Base-by-base conservation (phyloP, 2,888 invertebrate species). In the Pecten maximus region DNA sequence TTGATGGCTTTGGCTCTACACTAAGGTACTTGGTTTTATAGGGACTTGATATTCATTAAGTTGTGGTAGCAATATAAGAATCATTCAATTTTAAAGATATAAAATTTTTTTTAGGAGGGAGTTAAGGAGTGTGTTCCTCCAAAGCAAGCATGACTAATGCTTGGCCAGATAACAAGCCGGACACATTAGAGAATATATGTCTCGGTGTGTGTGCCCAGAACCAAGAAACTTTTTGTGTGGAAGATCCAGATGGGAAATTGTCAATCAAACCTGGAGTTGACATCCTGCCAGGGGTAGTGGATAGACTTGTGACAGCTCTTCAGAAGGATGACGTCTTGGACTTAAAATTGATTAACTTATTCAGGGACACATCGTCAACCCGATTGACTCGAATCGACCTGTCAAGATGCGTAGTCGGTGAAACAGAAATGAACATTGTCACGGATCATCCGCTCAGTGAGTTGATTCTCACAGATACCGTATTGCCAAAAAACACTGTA, bases 401-500 rank as follows among this genome's bases (percentile, higher is more conserved):
- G 39, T 91, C 44, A 87, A 86, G 87, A 87, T 40, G 60, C 40
- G 10, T 39, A 12, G 10, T 44, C 0, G 23, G 40, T 40, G 87
- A 87, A 12, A 97, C 97, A 92, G 98, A 98, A 91, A 97, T 99
- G 88, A 97, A 97, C 93, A 97, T 97, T 89, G 97, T 99, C 28
- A 97, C 98, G 96, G 97, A 97, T 89, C 99, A 99, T 96, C 98
- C 98, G 93, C 97, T 98, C 74, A 97, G 97, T 23, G 98, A 98
- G 93, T 97, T 99, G 88, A 98, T 98, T 94, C 97, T 99, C 93
- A 97, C 98, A 91, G 98, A 98, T 94, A 98, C 98, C 96, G 97
- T 97, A 92, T 97, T 91, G 4, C 87, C 86, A 28, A 87, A 87
- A 50, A 60, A 97, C 40, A 97, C 98, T 40, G 97, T 98, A 92